Conservation (phyloP, 1,140 invertebrate genomes). For the Drosophila aff. region DNA sequence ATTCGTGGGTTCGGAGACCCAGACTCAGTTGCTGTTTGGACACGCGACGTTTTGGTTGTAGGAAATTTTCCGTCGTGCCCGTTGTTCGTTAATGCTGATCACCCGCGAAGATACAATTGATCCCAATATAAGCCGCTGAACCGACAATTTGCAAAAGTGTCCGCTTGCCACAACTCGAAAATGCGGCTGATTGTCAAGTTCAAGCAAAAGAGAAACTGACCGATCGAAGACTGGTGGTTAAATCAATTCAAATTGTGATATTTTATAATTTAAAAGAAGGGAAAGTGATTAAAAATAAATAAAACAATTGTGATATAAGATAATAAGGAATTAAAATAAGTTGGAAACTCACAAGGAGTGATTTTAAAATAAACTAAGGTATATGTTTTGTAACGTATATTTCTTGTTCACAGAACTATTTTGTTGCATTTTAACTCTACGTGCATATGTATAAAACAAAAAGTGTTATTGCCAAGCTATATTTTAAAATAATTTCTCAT, state of each 20-base stretch:
- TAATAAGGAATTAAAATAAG: slow-evolving; percentile 28
- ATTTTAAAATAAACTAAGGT: background rate
- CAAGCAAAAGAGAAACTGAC: slow-evolving; percentile 55
- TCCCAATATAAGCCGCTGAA: slow-evolving; percentile 37
- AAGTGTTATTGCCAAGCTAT: background rate
- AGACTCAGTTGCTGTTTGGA: slow-evolving; percentile 61
- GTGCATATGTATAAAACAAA: background rate
- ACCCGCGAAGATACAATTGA: slow-evolving; percentile 41
- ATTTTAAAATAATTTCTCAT: background rate
- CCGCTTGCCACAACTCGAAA: slow-evolving; percentile 34
- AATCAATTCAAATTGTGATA: slow-evolving; percentile 29
- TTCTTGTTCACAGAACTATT: no score
- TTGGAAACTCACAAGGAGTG: background rate
- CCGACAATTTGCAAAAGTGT: slow-evolving; percentile 42
- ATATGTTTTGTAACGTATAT: no score
- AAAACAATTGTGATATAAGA: slow-evolving; percentile 27
- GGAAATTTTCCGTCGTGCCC: slow-evolving; percentile 35
- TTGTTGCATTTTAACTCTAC: no score
- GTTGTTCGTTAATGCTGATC: slow-evolving; percentile 12
- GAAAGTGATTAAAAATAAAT: slow-evolving; percentile 11
- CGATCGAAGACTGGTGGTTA: slow-evolving; percentile 5
- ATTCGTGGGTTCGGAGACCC: slow-evolving; percentile 28
- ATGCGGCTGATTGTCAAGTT: slow-evolving; percentile 59
- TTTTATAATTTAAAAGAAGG: background rate
- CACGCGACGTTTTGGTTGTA: slow-evolving; percentile 62